Base-by-base conservation (phyloP, 1,140 invertebrate species). In the Cotesia glomerata region DNA sequence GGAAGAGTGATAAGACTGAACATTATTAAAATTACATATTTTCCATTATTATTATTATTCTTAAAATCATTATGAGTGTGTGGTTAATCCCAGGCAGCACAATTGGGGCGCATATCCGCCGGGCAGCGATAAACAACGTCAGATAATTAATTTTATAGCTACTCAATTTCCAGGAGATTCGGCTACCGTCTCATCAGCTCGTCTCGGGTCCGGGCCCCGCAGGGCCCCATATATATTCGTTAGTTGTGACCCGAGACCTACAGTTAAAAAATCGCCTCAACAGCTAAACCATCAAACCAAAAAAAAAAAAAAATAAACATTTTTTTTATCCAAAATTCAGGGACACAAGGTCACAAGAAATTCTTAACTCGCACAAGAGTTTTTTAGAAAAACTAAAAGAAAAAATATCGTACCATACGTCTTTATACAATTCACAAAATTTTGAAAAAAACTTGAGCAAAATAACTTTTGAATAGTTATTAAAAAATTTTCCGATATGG, bases 141-240 rank as follows among this genome's bases (percentile, higher is more conserved):
- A 79, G 84, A 86, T 87, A 87, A 87, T 87, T 87, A 87, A 87
- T 87, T 87, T 87, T 86, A 86, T 87, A 85, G 85, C 84, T 85
- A 84, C 81, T 87, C 86, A 87, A 87, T 87, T 87, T 85, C 82
- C 83, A 80, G 82, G 79, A 81, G 84, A 85, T 86, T 85, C 83
- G 80, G 83, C 85, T 87, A 87, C 85, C 82, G 85, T 72, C 69
- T 52, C 80, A 76, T 74, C 75, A 76, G 39, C 39, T 45, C 11
- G 39, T 77, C 63, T 51, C 45, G 13, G n/a, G 51, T 54, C 36
- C 13, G 63, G 62, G 70, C 58, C 71, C 65, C 65, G 56, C 61
- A 32, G 64, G 64, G 49, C 72, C 64, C 32, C 39, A 45, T 45
- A 59, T 54, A 67, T 67, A 67, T 67, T 67, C 65, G 65, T 67